These are phyloP conservation scores for Hoplias malabaricus DNA, from an alignment of 2,113 vertebrate species.

Conservation along the genomic window DNA sequence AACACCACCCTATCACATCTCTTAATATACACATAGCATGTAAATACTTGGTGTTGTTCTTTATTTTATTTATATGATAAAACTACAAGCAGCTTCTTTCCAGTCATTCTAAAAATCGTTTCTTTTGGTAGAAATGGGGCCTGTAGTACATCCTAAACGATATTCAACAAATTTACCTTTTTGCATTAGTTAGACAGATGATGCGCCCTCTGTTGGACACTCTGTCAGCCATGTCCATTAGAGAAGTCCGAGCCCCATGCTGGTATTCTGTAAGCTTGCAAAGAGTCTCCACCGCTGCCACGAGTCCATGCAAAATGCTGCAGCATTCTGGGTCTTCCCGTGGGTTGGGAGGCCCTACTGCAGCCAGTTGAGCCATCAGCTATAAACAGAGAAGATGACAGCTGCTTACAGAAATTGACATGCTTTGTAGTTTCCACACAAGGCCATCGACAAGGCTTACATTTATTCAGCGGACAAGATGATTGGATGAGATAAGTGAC, in stretches of 20 bases:
- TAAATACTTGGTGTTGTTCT: no score
- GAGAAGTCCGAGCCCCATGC: constrained; percentile 83
- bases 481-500: no score
- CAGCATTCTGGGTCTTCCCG: constrained; percentile 93
- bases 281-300: constrained; percentile 89
- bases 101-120: no score
- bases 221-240: constrained; percentile 92
- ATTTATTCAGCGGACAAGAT: no score
- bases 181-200: constrained; percentile 95
- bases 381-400: constrained; percentile 49
- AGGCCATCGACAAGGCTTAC: no score
- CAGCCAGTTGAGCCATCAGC: constrained; percentile 92
- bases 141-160: neutral
- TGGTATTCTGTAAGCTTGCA: constrained; percentile 96
- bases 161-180: constrained; percentile 76
- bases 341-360: constrained; percentile 92
- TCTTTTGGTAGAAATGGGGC: no score
- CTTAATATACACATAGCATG: no score
- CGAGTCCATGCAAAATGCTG: constrained; percentile 93
- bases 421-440: no score
- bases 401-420: no score
- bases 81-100: no score
- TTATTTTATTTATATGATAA: no score
- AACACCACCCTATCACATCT: no score
- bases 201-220: constrained; percentile 93